phyloP scores from a whole-genome alignment of 2,797 vertebrate species.

The Eidolon dupreanum region DNA sequence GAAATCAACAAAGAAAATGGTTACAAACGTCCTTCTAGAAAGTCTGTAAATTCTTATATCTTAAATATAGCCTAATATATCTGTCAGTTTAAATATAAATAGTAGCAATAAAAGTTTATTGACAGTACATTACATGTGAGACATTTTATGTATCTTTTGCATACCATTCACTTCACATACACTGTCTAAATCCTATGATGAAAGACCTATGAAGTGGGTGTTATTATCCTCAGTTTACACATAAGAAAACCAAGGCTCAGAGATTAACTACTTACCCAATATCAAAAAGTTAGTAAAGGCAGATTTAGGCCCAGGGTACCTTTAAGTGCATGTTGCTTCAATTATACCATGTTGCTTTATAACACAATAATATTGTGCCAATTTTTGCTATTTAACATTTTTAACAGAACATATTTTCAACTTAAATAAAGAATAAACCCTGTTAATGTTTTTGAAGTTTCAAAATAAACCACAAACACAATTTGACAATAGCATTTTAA shows the following conservation, averaged over 20 bases:
- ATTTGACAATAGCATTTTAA: constrained; percentile 48
- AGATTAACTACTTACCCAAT: background rate
- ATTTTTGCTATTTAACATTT: constrained; percentile 30
- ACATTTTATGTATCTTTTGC: background rate
- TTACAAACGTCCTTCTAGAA: background rate
- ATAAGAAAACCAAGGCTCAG: background rate
- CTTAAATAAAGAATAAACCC: constrained; percentile 11
- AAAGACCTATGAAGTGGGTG: background rate
- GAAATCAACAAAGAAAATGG: constrained; percentile 39
- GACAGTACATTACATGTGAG: background rate
- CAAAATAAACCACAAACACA: constrained; percentile 51
- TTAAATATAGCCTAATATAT: background rate
- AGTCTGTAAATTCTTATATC: background rate
- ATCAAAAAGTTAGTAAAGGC: background rate
- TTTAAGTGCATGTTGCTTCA: background rate
- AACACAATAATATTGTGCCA: background rate
- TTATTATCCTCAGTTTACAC: background rate
- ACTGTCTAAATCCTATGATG: background rate
- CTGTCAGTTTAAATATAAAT: background rate
- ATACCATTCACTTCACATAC: background rate
- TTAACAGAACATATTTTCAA: constrained; percentile 47
- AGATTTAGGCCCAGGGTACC: background rate
- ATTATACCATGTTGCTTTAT: background rate
- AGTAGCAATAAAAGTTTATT: background rate
- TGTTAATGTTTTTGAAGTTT: constrained; percentile 9